phyloP scores from a whole-genome alignment of 2,113 vertebrate species.

The Capra hircus region DNA sequence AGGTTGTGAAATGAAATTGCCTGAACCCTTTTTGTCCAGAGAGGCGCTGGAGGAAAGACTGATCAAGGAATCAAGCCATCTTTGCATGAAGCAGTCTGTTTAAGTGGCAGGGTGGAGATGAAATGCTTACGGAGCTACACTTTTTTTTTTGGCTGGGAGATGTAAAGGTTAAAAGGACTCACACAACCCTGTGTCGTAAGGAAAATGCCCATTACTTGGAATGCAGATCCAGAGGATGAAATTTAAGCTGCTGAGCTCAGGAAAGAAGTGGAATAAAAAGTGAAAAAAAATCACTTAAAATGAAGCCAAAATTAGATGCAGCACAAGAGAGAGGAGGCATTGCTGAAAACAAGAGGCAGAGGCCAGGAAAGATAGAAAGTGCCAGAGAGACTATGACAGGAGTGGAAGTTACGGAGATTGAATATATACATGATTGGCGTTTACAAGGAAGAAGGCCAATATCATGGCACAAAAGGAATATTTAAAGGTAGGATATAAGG shows the following conservation, averaged over 20 bases:
- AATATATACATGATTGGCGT: not conserved
- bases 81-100: not conserved
- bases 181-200: not conserved
- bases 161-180: not conserved
- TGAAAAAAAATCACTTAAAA: not conserved
- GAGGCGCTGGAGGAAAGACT: not conserved
- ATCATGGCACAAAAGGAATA: not conserved
- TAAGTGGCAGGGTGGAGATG: not conserved
- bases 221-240: not conserved
- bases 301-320: not conserved
- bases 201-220: not conserved
- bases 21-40: not conserved
- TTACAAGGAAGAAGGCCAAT: not conserved
- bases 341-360: not conserved
- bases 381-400: not conserved
- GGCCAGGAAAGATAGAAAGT: not conserved
- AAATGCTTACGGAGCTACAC: not conserved
- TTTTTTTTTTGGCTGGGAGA: not conserved
- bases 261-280: not conserved
- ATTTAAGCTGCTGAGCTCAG: not conserved
- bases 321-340: not conserved
- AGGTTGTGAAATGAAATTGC: not conserved
- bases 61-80: not conserved
- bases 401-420: not conserved
- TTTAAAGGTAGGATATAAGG: not conserved